Evolutionary conservation across 2,797 vertebrate genomes (phyloP), one percentile per base, ranked within the genome.

Genomic region (Mormyrus hasselquistii): DNA sequence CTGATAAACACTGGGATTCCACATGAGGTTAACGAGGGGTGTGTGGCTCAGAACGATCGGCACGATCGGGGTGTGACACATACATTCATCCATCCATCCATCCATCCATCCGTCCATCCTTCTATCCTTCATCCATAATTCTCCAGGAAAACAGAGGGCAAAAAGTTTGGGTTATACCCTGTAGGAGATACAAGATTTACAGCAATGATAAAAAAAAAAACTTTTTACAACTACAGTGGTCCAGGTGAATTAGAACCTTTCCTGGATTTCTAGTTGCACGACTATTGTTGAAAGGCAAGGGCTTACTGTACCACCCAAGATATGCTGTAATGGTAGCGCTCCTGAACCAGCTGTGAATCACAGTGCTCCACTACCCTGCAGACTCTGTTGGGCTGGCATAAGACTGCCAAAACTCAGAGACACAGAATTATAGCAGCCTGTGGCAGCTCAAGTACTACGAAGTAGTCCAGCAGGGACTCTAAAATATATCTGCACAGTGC

Each of bases 401-500:
- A 79, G 90, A 88, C 88, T 34, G 29, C 65, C 65, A 38, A 29
- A 10, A 12, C 29, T 14, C 29, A 73, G 10, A 44, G 73, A 79
- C 14, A 76, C 69, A 69, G 62, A 93, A 90, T 92, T 89, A 94
- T 90, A 29, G 89, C 92, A 88, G 88, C 50, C 90, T 91, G 29
- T 87, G 87, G 91, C 91, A 87, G 88, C 57, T 53, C 62, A 73
- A 87, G 69, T 73, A 90, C 89, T 88, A 59, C 88, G 91, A 90
- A 90, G 47, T 55, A 62, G 62, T 92, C 90, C 87, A 8, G 90
- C 91, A 90, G 92, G 89, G 90, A 89, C 9, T 19, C 47, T 12
- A 87, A 91, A 91, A 94, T 95, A 92, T 92, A 94, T 94, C 91
- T 90, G 89, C 65, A 91, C 93, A 90, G 93, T 91, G 90, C 87